Base-by-base conservation (phyloP, 2,888 invertebrate species). In the Trichopria drosophilae region DNA sequence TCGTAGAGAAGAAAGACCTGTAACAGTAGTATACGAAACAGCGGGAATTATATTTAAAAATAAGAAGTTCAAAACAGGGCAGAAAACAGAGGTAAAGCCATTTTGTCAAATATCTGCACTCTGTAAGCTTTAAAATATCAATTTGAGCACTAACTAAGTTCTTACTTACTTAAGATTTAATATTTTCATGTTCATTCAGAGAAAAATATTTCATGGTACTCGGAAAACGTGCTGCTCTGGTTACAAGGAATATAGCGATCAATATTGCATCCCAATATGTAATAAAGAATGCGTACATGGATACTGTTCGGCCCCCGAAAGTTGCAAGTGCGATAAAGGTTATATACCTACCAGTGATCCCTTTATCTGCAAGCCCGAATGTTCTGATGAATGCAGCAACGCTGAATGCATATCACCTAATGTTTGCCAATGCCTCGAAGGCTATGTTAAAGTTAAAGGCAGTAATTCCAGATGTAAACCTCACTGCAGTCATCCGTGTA, bases 261-360 rank as follows among this genome's bases (percentile, higher is more conserved):
- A 47, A 16, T 67, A 65, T 54, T 77, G 76, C 49, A 57, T 65
- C 0, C 68, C 78, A 0, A 52, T 64, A 5, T 63, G 43, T 35
- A 26, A n/a, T 2, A 29, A 9, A 9, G 4, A 5, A 2, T 69
- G 1, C 79, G 6, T 64, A 34, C 76, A 79, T 57, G 72, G 75
- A 1, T 29, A 64, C 10, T 79, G 79, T 53, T 55, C 60, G 2
- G 46, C 43, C 2, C 73, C 76, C 42, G 72, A 76, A 54, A 71
- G 65, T 1, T 80, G 80, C 51, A 41, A 60, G 5, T 80, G 80
- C 53, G 60, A 26, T n/a, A n/a, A n/a, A n/a, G n/a, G n/a, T n/a
- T n/a, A n/a, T n/a, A n/a, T n/a, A n/a, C n/a, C n/a, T n/a, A n/a
- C n/a, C n/a, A n/a, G n/a, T n/a, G n/a, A n/a, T n/a, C n/a, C n/a